Evolutionary conservation across 2,113 vertebrate genomes (phyloP), one percentile per base, ranked within the genome.

Genomic region (Brienomyrus longianalis): DNA sequence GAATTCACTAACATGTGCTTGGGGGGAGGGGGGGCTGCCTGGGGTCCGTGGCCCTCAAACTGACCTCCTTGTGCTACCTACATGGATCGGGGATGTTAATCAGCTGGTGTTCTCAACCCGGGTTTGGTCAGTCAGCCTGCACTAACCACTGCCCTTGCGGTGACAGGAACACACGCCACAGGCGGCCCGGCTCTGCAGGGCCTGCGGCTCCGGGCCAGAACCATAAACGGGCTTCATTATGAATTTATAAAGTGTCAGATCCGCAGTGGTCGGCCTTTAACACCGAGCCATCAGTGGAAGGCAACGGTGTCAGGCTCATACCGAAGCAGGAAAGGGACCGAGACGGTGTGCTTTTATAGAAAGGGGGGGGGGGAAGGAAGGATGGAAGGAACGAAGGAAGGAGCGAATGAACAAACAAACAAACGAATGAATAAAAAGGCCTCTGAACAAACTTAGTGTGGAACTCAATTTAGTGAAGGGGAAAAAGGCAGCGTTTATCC

Each of bases 381-480:
- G 52, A 54, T 19, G 54, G 4, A 1, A 17, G 0, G 52, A 54
- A 54, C 11, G 52, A 21, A 56, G 54, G 1, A 21, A 21, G 54
- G 54, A 2, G 5, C 2, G 5, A 77, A 17, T 3, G 1, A 77
- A 62, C 21, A n/a, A 62, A 66, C 23, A 27, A 3, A 66, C 23
- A 27, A 66, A 27, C 0, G 9, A 66, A n/a, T 10, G 23, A 66
- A 66, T 66, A 11, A 87, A 87, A 19, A 52, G 27, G 5, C 35
- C 92, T 91, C 94, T 94, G 91, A 92, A 84, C 92, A 95, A 97
- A 96, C 93, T 96, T 96, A 93, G 92, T 91, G 95, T 94, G 93
- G 93, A 96, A 95, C 93, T 94, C 94, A 92, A 89, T 89, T 95
- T 94, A 94, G 90, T 92, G 94, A 95, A 92, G 85, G 90, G 92